Evolutionary conservation across 2,113 vertebrate genomes (phyloP).

Genomic region (Eptatretus burgeri): DNA sequence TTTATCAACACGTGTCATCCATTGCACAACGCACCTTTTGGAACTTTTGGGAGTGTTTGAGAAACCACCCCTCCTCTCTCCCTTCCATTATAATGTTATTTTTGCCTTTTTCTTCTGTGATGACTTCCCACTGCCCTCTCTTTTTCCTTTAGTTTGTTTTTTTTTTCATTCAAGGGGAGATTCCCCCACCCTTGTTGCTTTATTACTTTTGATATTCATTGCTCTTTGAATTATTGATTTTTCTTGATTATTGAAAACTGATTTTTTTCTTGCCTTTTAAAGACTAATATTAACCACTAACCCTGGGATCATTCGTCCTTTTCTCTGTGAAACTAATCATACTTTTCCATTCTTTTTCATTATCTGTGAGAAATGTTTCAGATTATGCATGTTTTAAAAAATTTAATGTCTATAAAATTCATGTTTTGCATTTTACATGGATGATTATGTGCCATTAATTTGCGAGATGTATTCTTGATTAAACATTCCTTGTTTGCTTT

Average conservation of each 20-base stretch:
- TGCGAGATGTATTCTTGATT: no score
- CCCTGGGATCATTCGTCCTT: slow-evolving; percentile 6
- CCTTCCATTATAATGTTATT: background rate
- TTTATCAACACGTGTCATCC: no score
- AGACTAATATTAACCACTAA: slow-evolving; percentile 12
- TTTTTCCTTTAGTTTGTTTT: background rate
- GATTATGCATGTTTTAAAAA: slow-evolving; percentile 7
- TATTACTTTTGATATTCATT: no score
- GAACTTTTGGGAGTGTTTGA: background rate
- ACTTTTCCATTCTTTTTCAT: slow-evolving; percentile 8
- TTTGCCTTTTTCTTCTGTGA: background rate
- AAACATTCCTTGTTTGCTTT: no score
- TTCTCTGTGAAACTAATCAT: background rate
- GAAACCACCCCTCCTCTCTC: background rate
- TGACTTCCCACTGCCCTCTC: background rate
- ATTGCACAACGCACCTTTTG: no score
- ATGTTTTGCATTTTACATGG: background rate
- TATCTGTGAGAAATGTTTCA: slow-evolving; percentile 6
- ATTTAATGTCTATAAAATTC: background rate
- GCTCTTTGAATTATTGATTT: no score
- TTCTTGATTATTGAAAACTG: no score
- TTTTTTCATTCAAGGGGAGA: no score
- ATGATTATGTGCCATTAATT: no score
- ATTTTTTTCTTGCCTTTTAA: slow-evolving; percentile 12
- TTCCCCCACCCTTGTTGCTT: background rate